Conservation (phyloP, 1,140 invertebrate species). For the Tachypleus tridentatus region DNA sequence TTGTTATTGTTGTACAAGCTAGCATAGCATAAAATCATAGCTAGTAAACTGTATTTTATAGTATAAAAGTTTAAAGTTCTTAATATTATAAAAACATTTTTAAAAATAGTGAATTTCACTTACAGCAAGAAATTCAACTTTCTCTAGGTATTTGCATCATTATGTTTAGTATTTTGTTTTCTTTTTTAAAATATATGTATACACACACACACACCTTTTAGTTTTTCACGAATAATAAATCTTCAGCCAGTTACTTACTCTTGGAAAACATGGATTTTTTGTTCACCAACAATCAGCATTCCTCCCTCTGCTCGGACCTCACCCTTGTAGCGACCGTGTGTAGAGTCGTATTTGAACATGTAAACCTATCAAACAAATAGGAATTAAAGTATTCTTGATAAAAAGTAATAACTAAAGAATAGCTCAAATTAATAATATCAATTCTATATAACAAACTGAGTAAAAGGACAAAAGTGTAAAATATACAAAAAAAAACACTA, state of each 20-base stretch:
- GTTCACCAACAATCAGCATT: slow-evolving; percentile 67
- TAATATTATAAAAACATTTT: too few species aligned
- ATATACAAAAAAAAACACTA: not conserved
- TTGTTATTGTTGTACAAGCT: too few species aligned
- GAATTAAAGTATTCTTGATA: not conserved
- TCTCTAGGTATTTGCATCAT: too few species aligned
- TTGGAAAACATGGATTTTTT: slow-evolving; percentile 68
- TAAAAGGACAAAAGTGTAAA: not conserved
- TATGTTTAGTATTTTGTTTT: too few species aligned
- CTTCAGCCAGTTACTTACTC: slow-evolving; percentile 44
- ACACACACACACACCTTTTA: too few species aligned
- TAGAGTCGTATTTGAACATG: slow-evolving; percentile 96
- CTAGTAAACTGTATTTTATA: too few species aligned
- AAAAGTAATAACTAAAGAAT: not conserved
- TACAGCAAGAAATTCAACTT: too few species aligned
- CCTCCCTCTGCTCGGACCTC: slow-evolving; percentile 62
- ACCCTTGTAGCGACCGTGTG: slow-evolving; percentile 82
- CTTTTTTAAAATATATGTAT: too few species aligned
- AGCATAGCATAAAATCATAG: too few species aligned
- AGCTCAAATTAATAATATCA: not conserved
- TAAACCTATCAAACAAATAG: slow-evolving; percentile 53
- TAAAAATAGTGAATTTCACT: too few species aligned
- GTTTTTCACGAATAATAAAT: too few species aligned
- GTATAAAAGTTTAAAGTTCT: too few species aligned
- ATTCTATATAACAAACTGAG: not conserved